phyloP scores from a whole-genome alignment of 2,888 invertebrate species.

The Diarsia rubi region DNA sequence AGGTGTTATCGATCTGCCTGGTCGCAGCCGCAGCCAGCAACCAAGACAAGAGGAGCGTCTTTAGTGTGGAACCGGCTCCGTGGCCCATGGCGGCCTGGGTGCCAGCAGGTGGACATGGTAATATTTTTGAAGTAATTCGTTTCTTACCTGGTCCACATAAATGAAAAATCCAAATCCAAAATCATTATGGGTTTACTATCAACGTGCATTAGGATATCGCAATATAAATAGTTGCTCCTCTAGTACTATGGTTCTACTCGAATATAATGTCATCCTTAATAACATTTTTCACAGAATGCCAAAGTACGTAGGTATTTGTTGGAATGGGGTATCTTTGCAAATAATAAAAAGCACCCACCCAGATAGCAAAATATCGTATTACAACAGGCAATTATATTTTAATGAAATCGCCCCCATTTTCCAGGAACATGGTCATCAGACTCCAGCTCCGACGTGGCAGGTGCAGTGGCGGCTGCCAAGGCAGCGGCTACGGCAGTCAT shows the following conservation, averaged over 20 bases:
- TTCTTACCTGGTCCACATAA: neutral
- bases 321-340: neutral
- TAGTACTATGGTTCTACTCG: neutral
- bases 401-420: neutral
- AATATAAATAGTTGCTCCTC: neutral
- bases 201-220: neutral
- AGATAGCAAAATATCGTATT: neutral
- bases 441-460: slow-evolving; percentile 93
- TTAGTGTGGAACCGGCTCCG: slow-evolving; percentile 70
- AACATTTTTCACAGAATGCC: neutral
- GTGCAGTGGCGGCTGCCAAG: slow-evolving; percentile 94
- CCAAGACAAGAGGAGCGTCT: slow-evolving; percentile 81
- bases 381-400: neutral
- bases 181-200: neutral
- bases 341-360: neutral
- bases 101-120: slow-evolving; percentile 71
- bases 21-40: slow-evolving; percentile 67
- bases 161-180: neutral
- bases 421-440: slow-evolving; percentile 75
- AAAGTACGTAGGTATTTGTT: neutral
- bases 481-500: slow-evolving; percentile 93
- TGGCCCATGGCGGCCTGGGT: slow-evolving; percentile 71
- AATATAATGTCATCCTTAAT: neutral
- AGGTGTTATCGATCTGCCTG: slow-evolving; percentile 64
- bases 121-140: neutral